Conservation (phyloP, 2,797 vertebrate genomes). For the Coendou prehensilis region DNA sequence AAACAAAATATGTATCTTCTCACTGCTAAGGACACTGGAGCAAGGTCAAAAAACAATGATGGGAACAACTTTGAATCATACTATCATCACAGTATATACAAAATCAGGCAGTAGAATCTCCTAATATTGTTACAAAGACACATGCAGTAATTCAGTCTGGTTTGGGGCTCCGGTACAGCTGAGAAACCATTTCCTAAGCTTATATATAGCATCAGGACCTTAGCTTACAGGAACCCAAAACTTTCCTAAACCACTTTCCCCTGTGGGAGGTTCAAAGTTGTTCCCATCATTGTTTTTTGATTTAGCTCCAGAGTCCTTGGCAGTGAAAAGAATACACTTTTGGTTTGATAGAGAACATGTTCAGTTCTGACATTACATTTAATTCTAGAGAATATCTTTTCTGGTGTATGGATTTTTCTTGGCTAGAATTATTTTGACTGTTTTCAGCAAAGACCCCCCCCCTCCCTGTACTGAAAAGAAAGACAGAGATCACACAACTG, state of each 20-base stretch:
- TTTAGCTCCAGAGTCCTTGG: constrained; percentile 42
- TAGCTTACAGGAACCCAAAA: constrained; percentile 55
- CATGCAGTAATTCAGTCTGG: neutral
- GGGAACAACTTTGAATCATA: neutral
- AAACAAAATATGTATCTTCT: constrained; percentile 6
- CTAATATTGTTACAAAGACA: neutral
- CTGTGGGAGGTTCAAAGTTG: neutral
- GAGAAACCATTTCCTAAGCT: constrained; percentile 41
- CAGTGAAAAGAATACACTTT: constrained; percentile 4
- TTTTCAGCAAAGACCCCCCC: neutral
- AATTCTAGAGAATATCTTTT: constrained; percentile 10
- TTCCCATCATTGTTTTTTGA: constrained; percentile 24
- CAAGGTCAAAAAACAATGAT: constrained; percentile 7
- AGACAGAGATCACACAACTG: neutral
- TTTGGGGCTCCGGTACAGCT: neutral
- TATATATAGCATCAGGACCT: neutral
- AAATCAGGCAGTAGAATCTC: neutral
- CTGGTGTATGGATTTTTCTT: neutral
- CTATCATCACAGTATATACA: neutral
- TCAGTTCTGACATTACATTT: neutral
- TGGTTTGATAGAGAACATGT: neutral
- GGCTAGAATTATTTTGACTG: constrained; percentile 2
- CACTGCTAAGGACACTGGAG: constrained; percentile 34
- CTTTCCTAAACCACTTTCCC: constrained; percentile 17
- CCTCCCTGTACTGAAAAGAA: neutral